Evolutionary conservation across 2,888 invertebrate species (phyloP), one percentile per base, ranked within the genome.

Genomic region (Callosobruchus maculatus): DNA sequence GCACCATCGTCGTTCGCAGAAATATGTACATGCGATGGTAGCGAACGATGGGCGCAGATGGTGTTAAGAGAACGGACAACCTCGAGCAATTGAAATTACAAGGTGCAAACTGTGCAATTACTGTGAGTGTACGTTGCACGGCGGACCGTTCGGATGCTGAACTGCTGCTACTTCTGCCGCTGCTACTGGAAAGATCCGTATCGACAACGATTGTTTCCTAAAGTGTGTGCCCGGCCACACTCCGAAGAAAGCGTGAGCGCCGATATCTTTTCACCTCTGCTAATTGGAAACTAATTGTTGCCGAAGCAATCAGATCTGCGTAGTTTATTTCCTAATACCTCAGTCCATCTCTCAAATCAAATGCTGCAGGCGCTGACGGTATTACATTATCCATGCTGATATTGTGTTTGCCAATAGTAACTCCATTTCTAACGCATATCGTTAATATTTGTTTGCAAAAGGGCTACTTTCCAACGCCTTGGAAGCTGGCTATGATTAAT

Each of bases 61-160:
- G 83, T 83, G 82, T 83, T 83, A 84, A 84, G 83, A 81, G 83
- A n/a, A n/a, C 82, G 83, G 80, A 80, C 83, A 82, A 83, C 83
- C 82, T 78, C 80, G 77, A 82, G 84, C 83, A 82, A 82, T 82
- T 83, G 82, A 83, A 84, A 84, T 83, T 84, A 84, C 82, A 84
- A 83, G 83, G 84, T 83, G 81, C 80, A 82, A 78, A 78, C 78
- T 49, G 9, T 80, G 79, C 83, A 84, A 83, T 84, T 84, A 83
- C 82, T 80, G 81, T 80, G 49, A 18, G 18, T 49, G 49, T 49
- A 49, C 1, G 7, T 13, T 49, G 80, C 78, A 80, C 80, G n/a
- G n/a, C n/a, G 81, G 83, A 81, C 80, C 79, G 82, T 83, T 83
- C 79, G 79, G 81, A 80, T 81, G 26, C 26, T 26, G 26, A 26